A percentile compares a stretch with the other conserved stretches of the same genome.
phyloP scores from a whole-genome alignment of 2,888 invertebrate genomes.

The Dyspetes luteomarginatus region DNA sequence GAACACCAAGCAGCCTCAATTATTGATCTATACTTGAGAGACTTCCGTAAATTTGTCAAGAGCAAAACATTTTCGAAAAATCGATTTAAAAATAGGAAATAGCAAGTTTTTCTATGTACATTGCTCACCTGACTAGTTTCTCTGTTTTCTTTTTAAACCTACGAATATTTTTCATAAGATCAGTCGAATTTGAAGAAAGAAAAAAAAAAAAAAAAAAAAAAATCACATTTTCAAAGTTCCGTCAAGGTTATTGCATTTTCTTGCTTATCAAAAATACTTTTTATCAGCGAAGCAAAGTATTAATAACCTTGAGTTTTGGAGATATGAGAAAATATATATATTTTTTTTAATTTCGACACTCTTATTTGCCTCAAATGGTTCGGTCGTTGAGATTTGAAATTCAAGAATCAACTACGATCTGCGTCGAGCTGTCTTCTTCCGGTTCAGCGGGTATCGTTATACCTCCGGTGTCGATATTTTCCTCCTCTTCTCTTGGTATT shows the following conservation, averaged over 20 bases:
- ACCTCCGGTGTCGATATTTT: constrained; percentile 85
- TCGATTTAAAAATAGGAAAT: background rate
- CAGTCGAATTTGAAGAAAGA: no score
- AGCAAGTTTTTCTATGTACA: background rate
- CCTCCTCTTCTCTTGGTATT: constrained; percentile 82
- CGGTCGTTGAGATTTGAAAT: constrained; percentile 4
- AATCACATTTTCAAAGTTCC: no score
- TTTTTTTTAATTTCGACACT: no score
- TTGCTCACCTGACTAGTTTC: constrained; percentile 38
- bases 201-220: no score
- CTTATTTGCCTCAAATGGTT: background rate
- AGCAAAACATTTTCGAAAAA: constrained; percentile 5
- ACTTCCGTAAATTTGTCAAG: constrained; percentile 6
- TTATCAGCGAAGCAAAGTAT: no score
- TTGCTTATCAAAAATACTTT: no score
- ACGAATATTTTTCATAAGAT: background rate
- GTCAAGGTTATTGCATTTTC: no score
- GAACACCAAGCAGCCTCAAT: constrained; percentile 62
- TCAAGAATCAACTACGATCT: constrained; percentile 70
- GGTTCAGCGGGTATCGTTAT: constrained; percentile 85
- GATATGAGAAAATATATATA: no score
- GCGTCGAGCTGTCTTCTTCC: constrained; percentile 71
- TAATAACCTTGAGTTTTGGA: no score
- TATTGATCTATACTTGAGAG: constrained; percentile 21
- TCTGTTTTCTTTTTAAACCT: background rate